Percentiles rank a stretch among this genome's conserved stretches.
Conservation (phyloP, 2,797 vertebrate genomes). For the Arnoldichthys spilopterus region DNA sequence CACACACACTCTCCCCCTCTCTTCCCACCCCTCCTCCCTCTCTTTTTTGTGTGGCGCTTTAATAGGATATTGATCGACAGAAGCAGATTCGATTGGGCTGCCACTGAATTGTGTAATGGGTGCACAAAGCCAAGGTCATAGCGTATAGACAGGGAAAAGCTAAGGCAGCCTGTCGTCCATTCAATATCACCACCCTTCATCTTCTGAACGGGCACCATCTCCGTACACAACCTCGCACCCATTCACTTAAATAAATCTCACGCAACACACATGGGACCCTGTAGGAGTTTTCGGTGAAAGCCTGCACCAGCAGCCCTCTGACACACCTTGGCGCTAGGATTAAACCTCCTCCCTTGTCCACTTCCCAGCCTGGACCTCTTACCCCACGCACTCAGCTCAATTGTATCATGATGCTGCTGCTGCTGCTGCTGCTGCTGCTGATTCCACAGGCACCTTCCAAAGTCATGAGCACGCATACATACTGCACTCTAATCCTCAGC, state of each 20-base stretch:
- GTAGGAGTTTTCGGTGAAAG: constrained; percentile 21
- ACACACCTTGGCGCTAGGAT: constrained; percentile 21
- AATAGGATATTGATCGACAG: constrained; percentile 99
- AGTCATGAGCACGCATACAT: constrained; percentile 48
- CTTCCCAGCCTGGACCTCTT: constrained; percentile 43
- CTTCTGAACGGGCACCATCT: constrained; percentile 51
- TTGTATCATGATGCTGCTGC: constrained; percentile 25
- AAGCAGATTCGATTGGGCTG: constrained; percentile 92
- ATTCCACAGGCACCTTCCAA: constrained; percentile 39
- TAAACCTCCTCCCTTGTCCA: constrained; percentile 35
- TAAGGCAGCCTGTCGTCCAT: constrained; percentile 64
- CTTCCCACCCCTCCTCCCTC: constrained; percentile 44
- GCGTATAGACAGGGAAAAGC: constrained; percentile 65
- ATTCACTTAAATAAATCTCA: constrained; percentile 62
- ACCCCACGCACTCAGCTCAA: constrained; percentile 36
- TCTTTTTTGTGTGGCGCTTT: constrained; percentile 77
- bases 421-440: background rate
- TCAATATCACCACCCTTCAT: constrained; percentile 70
- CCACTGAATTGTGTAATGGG: constrained; percentile 95
- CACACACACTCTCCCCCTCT: constrained; percentile 2
- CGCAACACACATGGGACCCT: constrained; percentile 20
- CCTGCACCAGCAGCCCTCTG: constrained; percentile 1
- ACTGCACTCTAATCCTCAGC: constrained; percentile 64
- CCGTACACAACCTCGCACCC: constrained; percentile 48
- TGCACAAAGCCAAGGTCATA: constrained; percentile 94